phyloP scores from a whole-genome alignment of 2,888 invertebrate species.

The Pilophorus perplexus region DNA sequence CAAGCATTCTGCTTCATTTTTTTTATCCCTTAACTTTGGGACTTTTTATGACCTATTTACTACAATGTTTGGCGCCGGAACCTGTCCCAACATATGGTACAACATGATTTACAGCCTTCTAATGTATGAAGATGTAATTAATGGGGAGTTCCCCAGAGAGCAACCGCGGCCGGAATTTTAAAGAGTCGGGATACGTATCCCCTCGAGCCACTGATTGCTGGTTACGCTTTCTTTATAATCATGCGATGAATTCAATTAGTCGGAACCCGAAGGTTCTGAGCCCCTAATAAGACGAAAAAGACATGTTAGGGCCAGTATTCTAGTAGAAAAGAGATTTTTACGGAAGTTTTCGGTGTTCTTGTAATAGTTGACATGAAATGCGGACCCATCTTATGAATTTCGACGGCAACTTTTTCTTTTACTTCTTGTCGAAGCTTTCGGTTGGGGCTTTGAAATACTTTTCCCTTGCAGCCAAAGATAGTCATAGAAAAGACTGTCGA shows the following conservation, averaged over 20 bases:
- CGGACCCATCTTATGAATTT: no score
- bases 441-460: no score
- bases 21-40: neutral
- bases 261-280: constrained; percentile 7
- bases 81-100: constrained; percentile 37
- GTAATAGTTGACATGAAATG: no score
- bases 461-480: neutral
- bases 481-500: neutral
- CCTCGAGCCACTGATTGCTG: constrained; percentile 40
- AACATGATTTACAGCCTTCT: constrained; percentile 33
- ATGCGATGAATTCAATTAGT: constrained; percentile 39
- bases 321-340: no score
- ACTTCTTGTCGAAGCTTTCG: no score
- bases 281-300: no score
- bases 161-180: constrained; percentile 28
- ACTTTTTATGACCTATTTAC: constrained; percentile 24
- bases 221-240: constrained; percentile 37
- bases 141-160: constrained; percentile 18
- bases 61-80: constrained; percentile 27
- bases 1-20: neutral
- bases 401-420: no score
- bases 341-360: no score
- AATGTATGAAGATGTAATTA: constrained; percentile 35
- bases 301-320: no score
- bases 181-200: constrained; percentile 17